Evolutionary conservation across 2,113 vertebrate genomes (phyloP).

Genomic region (Chionomys nivalis): DNA sequence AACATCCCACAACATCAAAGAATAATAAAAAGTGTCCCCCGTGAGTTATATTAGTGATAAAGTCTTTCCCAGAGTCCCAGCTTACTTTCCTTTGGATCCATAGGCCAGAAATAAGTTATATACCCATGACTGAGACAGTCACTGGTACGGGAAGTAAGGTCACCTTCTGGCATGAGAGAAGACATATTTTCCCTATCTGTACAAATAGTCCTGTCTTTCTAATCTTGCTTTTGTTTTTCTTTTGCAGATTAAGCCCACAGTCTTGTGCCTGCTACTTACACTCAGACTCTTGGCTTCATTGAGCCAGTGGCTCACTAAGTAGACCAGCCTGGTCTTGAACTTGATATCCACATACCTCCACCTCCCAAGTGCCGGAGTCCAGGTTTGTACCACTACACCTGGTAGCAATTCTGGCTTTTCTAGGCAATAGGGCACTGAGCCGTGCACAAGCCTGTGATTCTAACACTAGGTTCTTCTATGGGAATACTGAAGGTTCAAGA

Average conservation of each 20-base stretch:
- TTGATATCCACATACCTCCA: background rate
- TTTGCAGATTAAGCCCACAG: background rate
- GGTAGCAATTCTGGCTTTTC: background rate
- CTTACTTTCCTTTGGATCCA: background rate
- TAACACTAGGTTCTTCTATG: background rate
- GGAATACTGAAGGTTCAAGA: background rate
- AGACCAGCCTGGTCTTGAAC: background rate
- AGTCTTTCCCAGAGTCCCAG: background rate
- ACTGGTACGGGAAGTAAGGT: background rate
- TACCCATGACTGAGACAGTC: background rate
- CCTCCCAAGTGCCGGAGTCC: background rate
- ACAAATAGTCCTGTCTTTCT: background rate
- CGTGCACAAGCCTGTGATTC: background rate
- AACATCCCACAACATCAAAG: background rate
- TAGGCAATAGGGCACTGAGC: background rate
- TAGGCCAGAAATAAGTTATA: background rate
- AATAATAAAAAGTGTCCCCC: background rate
- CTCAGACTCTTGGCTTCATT: too few species aligned
- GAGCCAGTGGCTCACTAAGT: background rate
- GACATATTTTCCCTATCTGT: background rate
- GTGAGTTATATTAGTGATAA: background rate
- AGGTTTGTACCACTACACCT: background rate
- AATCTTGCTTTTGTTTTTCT: background rate
- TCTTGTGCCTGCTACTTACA: background rate
- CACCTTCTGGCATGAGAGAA: background rate